Evolutionary conservation across 2,797 vertebrate genomes (phyloP), one percentile per base, ranked within the genome.

Genomic region (Phoxinus dragarum): DNA sequence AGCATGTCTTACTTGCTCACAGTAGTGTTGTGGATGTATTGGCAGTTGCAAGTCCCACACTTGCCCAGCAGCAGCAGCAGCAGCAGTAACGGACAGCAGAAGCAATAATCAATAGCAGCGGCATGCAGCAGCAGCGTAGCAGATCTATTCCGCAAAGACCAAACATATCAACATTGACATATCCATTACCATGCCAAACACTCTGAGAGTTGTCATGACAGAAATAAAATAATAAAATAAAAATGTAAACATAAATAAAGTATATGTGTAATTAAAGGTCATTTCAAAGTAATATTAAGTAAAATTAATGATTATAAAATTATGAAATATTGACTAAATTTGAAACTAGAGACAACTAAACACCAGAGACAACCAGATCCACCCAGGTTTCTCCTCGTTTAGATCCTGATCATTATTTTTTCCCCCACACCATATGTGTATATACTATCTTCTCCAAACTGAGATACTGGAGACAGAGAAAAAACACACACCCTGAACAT

Each of bases 361-460:
- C 10, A 66, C 12, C 92, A 93, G 93, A 93, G 95, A 97, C 96
- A 85, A 82, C 89, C 91, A 93, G 89, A 91, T 92, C n/a, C n/a
- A n/a, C n/a, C n/a, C 93, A 86, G 91, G 92, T 92, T 94, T 94
- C 92, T 94, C 93, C 93, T 95, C 93, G 92, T 94, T 94, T 93
- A 92, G 93, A 94, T 94, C 93, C 94, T 94, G 93, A 94, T 95
- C 93, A 94, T 96, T 94, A 95, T 94, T 92, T 94, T 74, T 88
- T 49, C 16, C 14, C 14, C 42, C 92, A 40, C 92, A 93, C 93
- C 93, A 92, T 92, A 91, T 91, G 61, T 47, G 79, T 85, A 47
- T 80, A 49, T 23, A 78, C 59, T 23, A 54, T 86, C 66, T 78
- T 49, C 47, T 82, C 27, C 38, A 23, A n/a, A 49, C 76, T 31